phyloP scores from a whole-genome alignment of 2,113 vertebrate genomes.

The Fukomys damarensis region DNA sequence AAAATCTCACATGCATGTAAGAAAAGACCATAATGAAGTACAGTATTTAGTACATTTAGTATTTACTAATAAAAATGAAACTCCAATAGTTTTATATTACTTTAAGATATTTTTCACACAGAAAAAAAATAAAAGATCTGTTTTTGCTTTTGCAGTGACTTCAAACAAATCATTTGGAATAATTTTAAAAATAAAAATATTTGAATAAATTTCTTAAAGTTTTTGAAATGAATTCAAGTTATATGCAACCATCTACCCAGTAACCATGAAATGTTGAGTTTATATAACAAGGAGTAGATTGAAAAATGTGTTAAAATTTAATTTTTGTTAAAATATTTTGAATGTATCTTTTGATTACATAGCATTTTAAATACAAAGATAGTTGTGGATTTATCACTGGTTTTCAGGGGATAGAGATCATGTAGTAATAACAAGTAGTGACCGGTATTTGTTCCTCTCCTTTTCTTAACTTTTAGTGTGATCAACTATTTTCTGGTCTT shows the following conservation, averaged over 20 bases:
- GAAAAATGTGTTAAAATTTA: neutral
- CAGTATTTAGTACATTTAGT: neutral
- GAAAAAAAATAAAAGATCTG: neutral
- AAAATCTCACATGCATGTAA: neutral
- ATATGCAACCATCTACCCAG: neutral
- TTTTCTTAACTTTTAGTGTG: neutral
- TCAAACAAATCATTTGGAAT: neutral
- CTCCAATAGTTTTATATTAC: neutral
- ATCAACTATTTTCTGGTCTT: neutral
- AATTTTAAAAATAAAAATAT: neutral
- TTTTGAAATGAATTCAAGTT: neutral
- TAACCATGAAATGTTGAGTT: neutral
- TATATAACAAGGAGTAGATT: neutral
- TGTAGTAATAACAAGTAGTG: neutral
- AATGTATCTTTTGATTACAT: neutral
- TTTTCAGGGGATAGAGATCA: neutral
- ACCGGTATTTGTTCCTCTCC: neutral
- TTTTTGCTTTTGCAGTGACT: neutral
- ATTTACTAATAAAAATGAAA: neutral
- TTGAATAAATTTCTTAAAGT: neutral
- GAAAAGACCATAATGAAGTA: neutral
- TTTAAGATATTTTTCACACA: neutral
- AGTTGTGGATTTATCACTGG: neutral
- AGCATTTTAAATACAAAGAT: neutral
- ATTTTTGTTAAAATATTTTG: neutral